Percentiles rank a stretch among this genome's conserved stretches.
phyloP scores from a whole-genome alignment of 2,113 vertebrate species.

The Rhadina sibilatrix region DNA sequence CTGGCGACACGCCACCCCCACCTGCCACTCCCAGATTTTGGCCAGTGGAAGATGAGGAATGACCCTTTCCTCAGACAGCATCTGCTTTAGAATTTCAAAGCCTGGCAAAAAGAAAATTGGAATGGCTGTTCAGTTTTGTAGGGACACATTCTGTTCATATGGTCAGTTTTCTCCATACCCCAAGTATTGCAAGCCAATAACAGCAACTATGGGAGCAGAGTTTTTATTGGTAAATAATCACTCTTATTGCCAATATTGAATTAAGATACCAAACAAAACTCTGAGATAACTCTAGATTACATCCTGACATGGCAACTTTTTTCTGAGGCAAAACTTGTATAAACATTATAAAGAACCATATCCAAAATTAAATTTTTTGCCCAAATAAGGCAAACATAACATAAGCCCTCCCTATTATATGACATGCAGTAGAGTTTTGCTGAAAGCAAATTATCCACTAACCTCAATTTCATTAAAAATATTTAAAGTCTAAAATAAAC shows the following conservation, averaged over 20 bases:
- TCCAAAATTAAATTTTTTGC: neutral
- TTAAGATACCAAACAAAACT: neutral
- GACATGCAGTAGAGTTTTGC: neutral
- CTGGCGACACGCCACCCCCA: slow-evolving; percentile 93
- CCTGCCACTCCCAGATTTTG: slow-evolving; percentile 96
- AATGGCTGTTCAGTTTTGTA: neutral
- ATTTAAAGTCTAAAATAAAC: neutral
- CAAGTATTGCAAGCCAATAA: neutral
- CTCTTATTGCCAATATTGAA: neutral
- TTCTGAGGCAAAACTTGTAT: neutral
- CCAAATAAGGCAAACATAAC: neutral
- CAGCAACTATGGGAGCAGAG: too few species aligned
- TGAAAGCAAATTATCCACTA: neutral
- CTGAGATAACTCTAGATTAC: neutral
- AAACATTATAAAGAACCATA: neutral
- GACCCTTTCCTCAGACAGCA: slow-evolving; percentile 88
- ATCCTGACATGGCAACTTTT: neutral
- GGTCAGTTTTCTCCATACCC: neutral
- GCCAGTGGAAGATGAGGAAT: slow-evolving; percentile 83
- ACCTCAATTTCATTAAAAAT: neutral
- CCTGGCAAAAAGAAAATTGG: slow-evolving; percentile 68
- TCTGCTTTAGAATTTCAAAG: slow-evolving; percentile 96
- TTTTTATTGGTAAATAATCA: too few species aligned
- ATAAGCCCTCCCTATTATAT: neutral
- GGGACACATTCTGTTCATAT: accelerated